Evolutionary conservation across 2,888 invertebrate genomes (phyloP), one percentile per base, ranked within the genome.

Genomic region (Polyommatus icarus): DNA sequence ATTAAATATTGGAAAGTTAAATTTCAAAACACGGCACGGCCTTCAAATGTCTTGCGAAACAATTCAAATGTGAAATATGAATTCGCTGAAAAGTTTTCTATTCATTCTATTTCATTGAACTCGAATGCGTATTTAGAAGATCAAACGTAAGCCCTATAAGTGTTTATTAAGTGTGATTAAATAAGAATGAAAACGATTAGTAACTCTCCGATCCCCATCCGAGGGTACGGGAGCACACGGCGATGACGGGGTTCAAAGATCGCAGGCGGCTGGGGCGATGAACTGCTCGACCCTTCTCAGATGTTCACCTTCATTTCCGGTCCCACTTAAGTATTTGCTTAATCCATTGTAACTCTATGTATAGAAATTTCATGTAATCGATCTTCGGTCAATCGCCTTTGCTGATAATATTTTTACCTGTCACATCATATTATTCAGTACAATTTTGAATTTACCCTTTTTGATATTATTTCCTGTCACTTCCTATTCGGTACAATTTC

Each of bases 201-300:
- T 20, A 8, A 3, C 29, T 3, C 29, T 50, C 20, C 24, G 50
- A 50, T 50, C 50, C 50, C 50, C 10, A 75, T 75, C 29, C 29
- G 24, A 29, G 54, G 75, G 75, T 50, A 29, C 24, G 75, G 24
- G 54, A 75, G 24, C 36, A 72, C 40, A 40, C 46, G 29, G 24
- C 24, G 54, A 54, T 50, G 29, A 75, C 54, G 29, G 75, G 29
- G 75, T 75, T 75, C 75, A 75, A 75, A 24, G 75, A 54, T 50
- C 75, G 75, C 75, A 24, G 12, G 40, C 54, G 18, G 75, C 75
- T 75, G 29, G 75, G 54, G 54, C 75, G 24, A 75, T 50, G 75
- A 75, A 75, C 75, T 50, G n/a, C 75, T 20, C 75, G 75, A 75
- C 54, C 75, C 75, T 54, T 54, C 29, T 75, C 50, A 75, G 29